Conservation (phyloP, 1,140 invertebrate species). For the Oncopodura yosiiana region DNA sequence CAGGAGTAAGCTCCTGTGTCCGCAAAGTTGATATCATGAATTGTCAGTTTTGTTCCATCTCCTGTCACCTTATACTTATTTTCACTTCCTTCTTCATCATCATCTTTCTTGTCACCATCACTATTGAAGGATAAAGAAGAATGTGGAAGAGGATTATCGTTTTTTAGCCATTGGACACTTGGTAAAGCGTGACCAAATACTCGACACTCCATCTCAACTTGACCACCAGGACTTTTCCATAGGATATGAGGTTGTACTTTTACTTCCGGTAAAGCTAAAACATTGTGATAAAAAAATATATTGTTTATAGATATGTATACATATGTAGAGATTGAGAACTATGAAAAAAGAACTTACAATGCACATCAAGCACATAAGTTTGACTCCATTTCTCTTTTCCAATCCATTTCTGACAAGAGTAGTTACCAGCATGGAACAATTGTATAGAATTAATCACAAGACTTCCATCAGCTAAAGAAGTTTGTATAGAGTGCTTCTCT, state of each 20-base stretch:
- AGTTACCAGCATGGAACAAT: slow-evolving; percentile 65
- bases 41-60: slow-evolving; percentile 57
- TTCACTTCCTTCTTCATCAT: slow-evolving; percentile 40
- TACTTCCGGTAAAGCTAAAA: slow-evolving; percentile 55
- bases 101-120: no score
- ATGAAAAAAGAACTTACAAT: slow-evolving; percentile 50
- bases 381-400: slow-evolving; percentile 61
- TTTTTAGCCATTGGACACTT: slow-evolving; percentile 54
- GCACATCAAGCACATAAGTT: slow-evolving; percentile 60
- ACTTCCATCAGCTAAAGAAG: slow-evolving; percentile 60
- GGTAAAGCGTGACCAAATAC: slow-evolving; percentile 60
- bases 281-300: slow-evolving; percentile 18
- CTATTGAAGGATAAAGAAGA: no score
- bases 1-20: slow-evolving; percentile 70
- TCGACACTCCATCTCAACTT: slow-evolving; percentile 56
- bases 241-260: slow-evolving; percentile 56
- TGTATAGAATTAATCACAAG: slow-evolving; percentile 62
- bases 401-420: slow-evolving; percentile 65
- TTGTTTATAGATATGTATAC: slow-evolving; percentile 2
- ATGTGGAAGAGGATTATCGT: slow-evolving; percentile 51
- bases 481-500: slow-evolving; percentile 43
- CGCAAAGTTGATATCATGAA: slow-evolving; percentile 55
- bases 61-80: slow-evolving; percentile 55
- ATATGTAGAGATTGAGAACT: background rate
- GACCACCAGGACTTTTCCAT: slow-evolving; percentile 53